Base-by-base conservation (phyloP, 2,888 invertebrate species). In the Campoletis raptor region DNA sequence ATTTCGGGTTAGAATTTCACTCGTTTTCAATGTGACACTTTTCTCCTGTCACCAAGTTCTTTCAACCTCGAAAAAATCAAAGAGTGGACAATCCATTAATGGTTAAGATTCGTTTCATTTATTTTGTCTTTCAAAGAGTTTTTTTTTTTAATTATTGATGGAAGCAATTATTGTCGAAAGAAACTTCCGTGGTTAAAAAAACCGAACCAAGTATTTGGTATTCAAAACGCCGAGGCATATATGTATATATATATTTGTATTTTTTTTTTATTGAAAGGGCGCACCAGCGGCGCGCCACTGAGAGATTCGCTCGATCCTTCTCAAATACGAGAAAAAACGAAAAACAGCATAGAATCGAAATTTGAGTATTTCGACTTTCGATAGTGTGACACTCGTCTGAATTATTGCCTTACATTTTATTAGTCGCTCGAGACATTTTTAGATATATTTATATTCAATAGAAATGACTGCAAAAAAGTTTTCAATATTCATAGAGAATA, bases 201-300 rank as follows among this genome's bases (percentile, higher is more conserved):
- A 72, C 67, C 82, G 21, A 61, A 64, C 18, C 45, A 36, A 66
- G 40, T 30, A 30, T 52, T 45, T 80, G 77, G 66, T 73, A 85
- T 85, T 82, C 72, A 73, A 73, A 42, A 77, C 21, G 18, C 36
- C 69, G 66, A 66, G 24, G 74, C 37, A 61, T 74, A 24, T 18
- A 77, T 77, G 66, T 81, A 4, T 42, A n/a, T 52, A 45, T 42
- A 30, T 77, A 37, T 64, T 18, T n/a, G 9, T 42, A 15, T 42
- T 36, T n/a, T 61, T 67, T 54, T 79, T 37, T 37, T 5, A 30
- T 78, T 78, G 73, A 82, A 85, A 85, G 78, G 85, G 78, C 82
- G 82, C 85, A 80, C 79, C 79, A 78, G 78, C 78, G 77, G 85
- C 85, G 85, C 82, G 79, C 82, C 85, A 69, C 73, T 61, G 78